Evolutionary conservation across 2,888 invertebrate genomes (phyloP), one percentile per base, ranked within the genome.

Genomic region (Zelleria hepariella): DNA sequence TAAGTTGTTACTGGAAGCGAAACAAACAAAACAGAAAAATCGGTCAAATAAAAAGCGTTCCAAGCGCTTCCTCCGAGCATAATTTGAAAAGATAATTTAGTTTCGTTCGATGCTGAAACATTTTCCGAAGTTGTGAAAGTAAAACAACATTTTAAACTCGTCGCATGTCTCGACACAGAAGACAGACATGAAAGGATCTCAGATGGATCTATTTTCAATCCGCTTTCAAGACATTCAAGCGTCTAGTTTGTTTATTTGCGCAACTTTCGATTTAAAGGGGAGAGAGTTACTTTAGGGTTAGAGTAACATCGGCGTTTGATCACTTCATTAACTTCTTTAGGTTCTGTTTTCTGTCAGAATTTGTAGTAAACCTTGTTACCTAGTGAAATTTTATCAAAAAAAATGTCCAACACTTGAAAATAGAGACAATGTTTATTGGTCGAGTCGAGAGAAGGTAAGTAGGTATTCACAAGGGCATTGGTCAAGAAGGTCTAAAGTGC

Each of bases 121-220:
- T 47, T 51, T 26, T 24, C 51, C 54, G 59, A 42, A 42, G 32
- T 42, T 42, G 32, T 15, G 32, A 42, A 42, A 42, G 58, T 53
- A 62, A 57, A 57, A 58, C 24, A 25, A 59, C 57, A 57, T 52
- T 53, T 25, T 25, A 23, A 25, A 24, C 21, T 47, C 23, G 48
- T 57, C 47, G 57, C 48, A 42, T 42, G 32, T 42, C 32, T 42
- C 32, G 67, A 69, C 67, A 71, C 68, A 67, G 71, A 42, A 64
- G 73, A 71, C 75, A 68, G 77, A 85, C 86, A 80, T 85, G 80
- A 86, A 87, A 87, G 86, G 85, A 78, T 77, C 80, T 76, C 78
- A 75, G 76, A 80, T 76, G 77, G 70, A 73, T 86, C 87, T 87
- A 87, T 87, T 87, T 87, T 77, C 73, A 78, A 75, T 54, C 66